Evolutionary conservation across 2,888 invertebrate genomes (phyloP), one percentile per base, ranked within the genome.

Genomic region (Nomada fucata): DNA sequence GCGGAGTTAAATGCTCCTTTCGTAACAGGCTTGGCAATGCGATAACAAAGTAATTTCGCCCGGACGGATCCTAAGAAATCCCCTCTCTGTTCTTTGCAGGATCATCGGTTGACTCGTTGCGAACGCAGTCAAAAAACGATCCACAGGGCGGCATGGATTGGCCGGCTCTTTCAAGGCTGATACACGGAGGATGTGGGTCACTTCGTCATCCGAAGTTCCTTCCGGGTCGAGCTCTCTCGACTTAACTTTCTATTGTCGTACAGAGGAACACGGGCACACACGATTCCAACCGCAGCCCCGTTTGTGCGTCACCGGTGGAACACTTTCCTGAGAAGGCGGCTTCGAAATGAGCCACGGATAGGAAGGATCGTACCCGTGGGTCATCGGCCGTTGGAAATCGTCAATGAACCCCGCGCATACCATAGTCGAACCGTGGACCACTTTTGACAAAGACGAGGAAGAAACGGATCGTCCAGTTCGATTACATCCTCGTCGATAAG

Each of bases 161-260:
- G 61, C 71, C 42, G 11, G 65, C 77, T 82, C 82, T 86, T 59
- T 53, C 71, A 74, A 78, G 61, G 73, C 76, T 77, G 74, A 74
- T 63, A 60, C 70, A 84, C 69, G 82, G 87, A 86, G 88, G 90
- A 93, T 92, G 91, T 92, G 90, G 93, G 93, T 92, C 92, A 91
- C 78, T 90, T 88, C 86, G 90, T 90, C 89, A 90, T 88, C 88
- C 88, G 83, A 79, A 85, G 90, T 90, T 92, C 90, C 92, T 93
- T 92, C 92, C 93, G 93, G 92, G 91, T 93, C 92, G 90, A 76
- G 61, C 82, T 73, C 78, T 79, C 83, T 57, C 78, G 52, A 50
- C 79, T 78, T 78, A 88, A 92, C 92, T 92, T 92, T 92, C 92
- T 92, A 92, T 91, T 91, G 90, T 91, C 91, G 83, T 87, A 83